A percentile compares a stretch with the other conserved stretches of the same genome.
Evolutionary conservation across 2,888 invertebrate genomes (phyloP).

Genomic region (Aporophyla lueneburgensis): DNA sequence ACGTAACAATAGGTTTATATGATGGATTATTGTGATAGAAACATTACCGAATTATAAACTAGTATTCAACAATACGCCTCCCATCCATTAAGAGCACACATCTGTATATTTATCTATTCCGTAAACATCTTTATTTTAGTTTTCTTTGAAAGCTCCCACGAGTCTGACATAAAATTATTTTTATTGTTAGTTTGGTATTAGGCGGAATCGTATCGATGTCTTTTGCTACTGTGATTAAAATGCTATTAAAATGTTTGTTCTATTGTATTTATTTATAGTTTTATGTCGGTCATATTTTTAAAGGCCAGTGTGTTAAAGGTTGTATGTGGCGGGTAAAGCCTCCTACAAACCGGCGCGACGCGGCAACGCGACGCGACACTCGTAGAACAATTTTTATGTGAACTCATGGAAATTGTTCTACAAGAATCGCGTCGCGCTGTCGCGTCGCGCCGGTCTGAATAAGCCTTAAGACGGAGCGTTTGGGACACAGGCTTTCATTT

Average conservation of each 20-base stretch:
- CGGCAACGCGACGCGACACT: too few species aligned
- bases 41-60: background rate
- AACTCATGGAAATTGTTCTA: too few species aligned
- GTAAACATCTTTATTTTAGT: constrained; percentile 52
- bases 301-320: constrained; percentile 1
- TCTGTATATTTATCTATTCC: constrained; percentile 45
- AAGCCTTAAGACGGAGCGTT: too few species aligned
- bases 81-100: constrained; percentile 31
- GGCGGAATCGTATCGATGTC: constrained; percentile 50
- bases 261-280: constrained; percentile 22
- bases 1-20: too few species aligned
- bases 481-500: too few species aligned
- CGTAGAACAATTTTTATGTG: too few species aligned
- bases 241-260: constrained; percentile 41
- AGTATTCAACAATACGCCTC: constrained; percentile 11
- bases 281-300: constrained; percentile 16
- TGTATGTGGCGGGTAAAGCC: background rate
- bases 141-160: constrained; percentile 36
- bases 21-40: too few species aligned
- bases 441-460: too few species aligned
- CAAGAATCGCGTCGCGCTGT: too few species aligned
- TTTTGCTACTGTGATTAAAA: constrained; percentile 39
- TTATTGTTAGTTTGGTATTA: constrained; percentile 48
- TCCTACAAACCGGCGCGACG: too few species aligned
- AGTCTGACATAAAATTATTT: constrained; percentile 41